Evolutionary conservation across 37 sponge, comb jelly and placozoan genomes (phyloP), one percentile per base, ranked within the genome.

Genomic region (Oopsacas minuta): DNA sequence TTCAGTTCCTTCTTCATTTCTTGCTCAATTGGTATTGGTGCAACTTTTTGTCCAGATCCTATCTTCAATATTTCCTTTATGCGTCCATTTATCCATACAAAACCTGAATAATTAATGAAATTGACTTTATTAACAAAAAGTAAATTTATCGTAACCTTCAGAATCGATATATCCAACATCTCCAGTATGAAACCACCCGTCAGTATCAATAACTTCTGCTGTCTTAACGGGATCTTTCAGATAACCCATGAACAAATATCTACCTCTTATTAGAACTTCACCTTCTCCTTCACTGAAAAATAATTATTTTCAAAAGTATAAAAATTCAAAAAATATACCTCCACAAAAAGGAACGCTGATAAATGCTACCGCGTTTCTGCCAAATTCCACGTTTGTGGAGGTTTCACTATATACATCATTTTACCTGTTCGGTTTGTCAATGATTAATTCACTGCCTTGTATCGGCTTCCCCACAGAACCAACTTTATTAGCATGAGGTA

Each of bases 121-220:
- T 42, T 42, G 15, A 17, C 15, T 8, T 42, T 42, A 42, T 42
- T 42, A 42, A 42, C 12, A 42, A 42, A 15, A 8, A 17, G 12
- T 42, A 17, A 42, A 42, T 15, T 17, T 42, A 17, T 17, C 15
- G 49, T 15, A 17, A 92, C 95, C 90, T 46, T 94, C 91, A 1
- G 85, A 25, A 83, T 95, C 95, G 0, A 92, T 23, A 35, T 86
- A 87, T 28, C 94, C 99, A 42, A 97, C 88, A 52, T 97, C 99
- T 35, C 99, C 99, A 0, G 95, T 90, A 81, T 97, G 99, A 0
- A 93, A 94, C 95, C 95, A 97, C 23, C 99, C 99, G 81, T 97
- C 94, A 39, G 92, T 91, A 87, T 97, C 95, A 37, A 97, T 89
- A 37, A 90, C 84, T 37, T 93, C 92, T 37, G 35, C 84, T 0